A percentile compares a stretch with the other conserved stretches of the same genome.
These are phyloP conservation scores for Drosophila ananassae DNA, from an alignment of 1,140 invertebrate genomes.

Conservation along the genomic window DNA sequence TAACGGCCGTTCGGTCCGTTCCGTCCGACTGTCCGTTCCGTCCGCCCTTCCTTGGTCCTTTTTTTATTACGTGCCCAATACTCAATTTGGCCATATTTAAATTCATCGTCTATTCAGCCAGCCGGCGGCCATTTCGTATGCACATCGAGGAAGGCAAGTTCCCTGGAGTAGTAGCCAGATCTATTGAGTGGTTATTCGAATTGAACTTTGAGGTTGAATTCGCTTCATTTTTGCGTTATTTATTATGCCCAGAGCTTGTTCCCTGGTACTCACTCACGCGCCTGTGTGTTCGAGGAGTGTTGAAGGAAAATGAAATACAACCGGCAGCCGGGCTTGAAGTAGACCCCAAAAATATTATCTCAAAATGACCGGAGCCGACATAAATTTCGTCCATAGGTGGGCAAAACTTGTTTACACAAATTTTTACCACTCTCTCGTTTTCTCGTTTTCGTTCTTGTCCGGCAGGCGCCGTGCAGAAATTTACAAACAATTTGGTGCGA, in stretches of 20 bases:
- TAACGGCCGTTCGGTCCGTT: conserved; percentile 51
- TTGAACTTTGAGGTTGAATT: conserved; percentile 81
- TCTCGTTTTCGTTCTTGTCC: conserved; percentile 14
- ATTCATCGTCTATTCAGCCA: conserved; percentile 80
- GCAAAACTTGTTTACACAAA: conserved; percentile 76
- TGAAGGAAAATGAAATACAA: conserved; percentile 66
- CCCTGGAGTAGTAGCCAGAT: conserved; percentile 53
- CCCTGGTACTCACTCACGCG: conserved; percentile 17
- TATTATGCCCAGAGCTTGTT: conserved; percentile 57
- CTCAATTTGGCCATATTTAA: conserved; percentile 83
- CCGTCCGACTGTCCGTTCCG: conserved; percentile 32
- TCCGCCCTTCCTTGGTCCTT: conserved; percentile 34
- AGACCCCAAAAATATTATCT: conserved; percentile 1
- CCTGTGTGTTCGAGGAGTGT: conserved; percentile 33
- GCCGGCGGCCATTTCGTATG: conserved; percentile 72
- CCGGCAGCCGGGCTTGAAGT: not conserved
- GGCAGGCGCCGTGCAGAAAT: conserved; percentile 37
- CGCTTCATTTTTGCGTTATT: conserved; percentile 82
- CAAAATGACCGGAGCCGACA: conserved; percentile 45
- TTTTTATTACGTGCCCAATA: conserved; percentile 83
- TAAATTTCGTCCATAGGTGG: conserved; percentile 60
- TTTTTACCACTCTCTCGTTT: conserved; percentile 24
- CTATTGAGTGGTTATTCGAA: conserved; percentile 80
- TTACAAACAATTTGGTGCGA: conserved; percentile 63
- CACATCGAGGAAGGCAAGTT: conserved; percentile 58